Evolutionary conservation across 1,140 invertebrate genomes (phyloP), one percentile per base, ranked within the genome.

Genomic region (Pseudomyrmex gracilis): DNA sequence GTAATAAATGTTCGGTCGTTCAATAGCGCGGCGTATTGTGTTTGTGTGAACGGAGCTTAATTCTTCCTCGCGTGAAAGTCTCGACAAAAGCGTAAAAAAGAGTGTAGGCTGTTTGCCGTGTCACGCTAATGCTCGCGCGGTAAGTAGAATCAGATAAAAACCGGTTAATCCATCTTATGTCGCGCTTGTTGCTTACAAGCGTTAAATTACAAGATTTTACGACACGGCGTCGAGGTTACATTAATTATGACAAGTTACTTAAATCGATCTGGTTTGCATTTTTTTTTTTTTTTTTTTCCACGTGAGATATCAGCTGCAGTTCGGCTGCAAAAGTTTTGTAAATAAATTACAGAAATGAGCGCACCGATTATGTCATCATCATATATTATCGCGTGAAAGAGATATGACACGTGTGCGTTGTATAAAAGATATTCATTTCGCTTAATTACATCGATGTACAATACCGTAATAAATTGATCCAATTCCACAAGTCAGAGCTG

Each of bases 91-190:
- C 74, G 76, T 78, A 66, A 80, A 66, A 80, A 80, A 71, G 76
- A 80, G 76, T 15, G 53, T 66, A 47, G 34, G 76, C 66, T 71
- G 66, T 58, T 80, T 58, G 76, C 12, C 76, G 53, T 71, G 76
- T 80, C 76, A 80, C 76, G 76, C 76, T 80, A 80, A 80, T 80
- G 76, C 55, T 22, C 76, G 76, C 76, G 66, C 76, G 53, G 53
- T 58, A 80, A 20, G 76, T 71, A 80, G 66, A 58, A 80, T 80
- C 76, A 80, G 76, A 80, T 80, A 80, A 80, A 80, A 80, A 80
- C 66, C 66, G 12, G 76, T 80, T 80, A 80, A 80, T 80, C 53
- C 66, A 80, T 80, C 66, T 80, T 71, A 22, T 71, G 76, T 60
- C 66, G 43, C 76, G 66, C 43, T 58, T n/a, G 45, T 58, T 58